Percentiles rank a stretch among this genome's conserved stretches.
Conservation (phyloP, 2,888 invertebrate genomes). For the Laspeyria flexula region DNA sequence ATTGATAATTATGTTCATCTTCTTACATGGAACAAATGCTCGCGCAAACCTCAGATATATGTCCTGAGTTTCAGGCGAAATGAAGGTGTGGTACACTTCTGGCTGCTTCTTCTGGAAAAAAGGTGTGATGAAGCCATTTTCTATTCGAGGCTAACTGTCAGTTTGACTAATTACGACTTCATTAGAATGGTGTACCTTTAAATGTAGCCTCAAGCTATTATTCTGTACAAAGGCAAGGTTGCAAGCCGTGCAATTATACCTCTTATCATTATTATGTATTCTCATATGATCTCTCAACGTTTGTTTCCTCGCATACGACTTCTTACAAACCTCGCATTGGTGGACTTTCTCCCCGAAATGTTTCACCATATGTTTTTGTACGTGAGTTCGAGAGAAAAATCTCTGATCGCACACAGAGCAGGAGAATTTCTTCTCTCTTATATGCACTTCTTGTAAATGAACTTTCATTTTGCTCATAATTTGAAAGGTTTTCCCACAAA, state of each 20-base stretch:
- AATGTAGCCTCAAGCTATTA: constrained; percentile 63
- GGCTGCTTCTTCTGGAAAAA: too few species aligned
- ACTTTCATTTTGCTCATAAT: constrained; percentile 68
- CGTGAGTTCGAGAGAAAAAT: constrained; percentile 80
- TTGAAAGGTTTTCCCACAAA: constrained; percentile 67
- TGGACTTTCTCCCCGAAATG: constrained; percentile 79
- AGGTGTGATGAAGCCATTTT: too few species aligned
- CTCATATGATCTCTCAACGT: constrained; percentile 72
- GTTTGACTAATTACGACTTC: too few species aligned
- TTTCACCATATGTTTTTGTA: constrained; percentile 82
- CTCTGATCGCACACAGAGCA: constrained; percentile 80
- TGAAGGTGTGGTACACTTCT: too few species aligned
- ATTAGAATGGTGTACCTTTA: constrained; percentile 62
- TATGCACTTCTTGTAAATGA: constrained; percentile 76
- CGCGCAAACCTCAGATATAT: too few species aligned
- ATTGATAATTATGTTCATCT: too few species aligned
- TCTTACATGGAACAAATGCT: too few species aligned
- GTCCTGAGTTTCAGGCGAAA: too few species aligned
- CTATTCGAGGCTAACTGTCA: too few species aligned
- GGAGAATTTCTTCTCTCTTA: constrained; percentile 73
- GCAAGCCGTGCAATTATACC: constrained; percentile 59
- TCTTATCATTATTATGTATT: constrained; percentile 65
- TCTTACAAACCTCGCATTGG: constrained; percentile 78
- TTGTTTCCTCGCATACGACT: constrained; percentile 77
- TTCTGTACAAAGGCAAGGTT: constrained; percentile 65